Evolutionary conservation across 2,888 invertebrate species (phyloP), one percentile per base, ranked within the genome.

Genomic region (Loripinus fragilis): DNA sequence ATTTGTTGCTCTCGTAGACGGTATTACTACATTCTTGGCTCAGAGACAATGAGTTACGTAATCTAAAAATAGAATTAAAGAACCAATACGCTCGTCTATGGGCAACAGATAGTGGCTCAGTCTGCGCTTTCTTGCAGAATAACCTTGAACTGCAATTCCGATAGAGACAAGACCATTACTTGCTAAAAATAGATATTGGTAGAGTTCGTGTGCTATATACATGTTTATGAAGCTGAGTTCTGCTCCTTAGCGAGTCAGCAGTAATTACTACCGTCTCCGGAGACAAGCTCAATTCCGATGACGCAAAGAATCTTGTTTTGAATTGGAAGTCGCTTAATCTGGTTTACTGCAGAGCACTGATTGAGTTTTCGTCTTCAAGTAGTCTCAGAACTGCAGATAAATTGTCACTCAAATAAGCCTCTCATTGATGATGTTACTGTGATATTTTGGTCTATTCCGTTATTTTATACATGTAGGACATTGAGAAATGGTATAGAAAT

Each of bases 11-110:
- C 60, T 33, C 28, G 28, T 60, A 60, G 60, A 60, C 60, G 33
- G 10, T 60, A 60, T 60, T 60, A 33, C 28, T 60, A 33, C 33
- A 33, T 60, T 30, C 60, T 60, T 28, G 60, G 60, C 60, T 33
- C 60, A 23, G 60, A 60, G 60, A 60, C 60, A 60, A 60, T 60
- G 60, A 60, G 60, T 60, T 60, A 60, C 60, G 60, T 30, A 60
- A 60, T 60, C 60, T 60, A 60, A 60, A 60, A 60, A 60, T 60
- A 60, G 60, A 30, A 60, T 60, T 60, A 33, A 60, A 60, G 52
- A 15, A 33, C 60, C 60, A 60, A 60, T 30, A 60, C 33, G 30
- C 23, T 5, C 15, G 33, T 60, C 30, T 60, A 60, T 33, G 60
- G 60, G 33, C 30, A 33, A 33, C 23, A 15, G 60, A 33, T 15